Evolutionary conservation across 2,888 invertebrate species (phyloP).

Genomic region (Fragum whitleyi): DNA sequence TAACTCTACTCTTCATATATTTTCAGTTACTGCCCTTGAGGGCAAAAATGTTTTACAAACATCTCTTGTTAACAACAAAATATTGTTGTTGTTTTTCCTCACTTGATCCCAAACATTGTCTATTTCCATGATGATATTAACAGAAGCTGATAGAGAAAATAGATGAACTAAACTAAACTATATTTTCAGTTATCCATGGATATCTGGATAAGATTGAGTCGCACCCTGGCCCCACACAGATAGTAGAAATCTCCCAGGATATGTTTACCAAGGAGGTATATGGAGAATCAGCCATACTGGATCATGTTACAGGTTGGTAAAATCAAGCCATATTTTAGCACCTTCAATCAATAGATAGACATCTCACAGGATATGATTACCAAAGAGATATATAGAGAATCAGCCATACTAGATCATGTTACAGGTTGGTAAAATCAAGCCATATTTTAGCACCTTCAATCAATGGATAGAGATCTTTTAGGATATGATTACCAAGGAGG

Average conservation of each 20-base stretch:
- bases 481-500: conserved; percentile 55
- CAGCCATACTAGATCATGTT: conserved; percentile 34
- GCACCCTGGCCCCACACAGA: conserved; percentile 31
- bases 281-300: conserved; percentile 35
- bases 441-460: too few species aligned
- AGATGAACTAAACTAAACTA: too few species aligned
- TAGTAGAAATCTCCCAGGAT: conserved; percentile 63
- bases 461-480: conserved; percentile 66
- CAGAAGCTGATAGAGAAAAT: too few species aligned
- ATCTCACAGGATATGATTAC: conserved; percentile 58
- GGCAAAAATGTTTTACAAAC: too few species aligned
- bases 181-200: conserved; percentile 43
- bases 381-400: conserved; percentile 53
- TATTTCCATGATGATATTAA: too few species aligned
- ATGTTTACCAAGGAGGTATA: conserved; percentile 56
- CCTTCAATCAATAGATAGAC: too few species aligned
- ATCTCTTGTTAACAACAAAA: too few species aligned
- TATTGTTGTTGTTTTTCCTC: too few species aligned
- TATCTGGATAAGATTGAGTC: conserved; percentile 29
- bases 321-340: not conserved
- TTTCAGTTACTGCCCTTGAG: too few species aligned
- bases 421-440: conserved; percentile 41
- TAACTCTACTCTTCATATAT: too few species aligned
- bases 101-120: too few species aligned
- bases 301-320: conserved; percentile 50